phyloP scores from a whole-genome alignment of 2,797 vertebrate species.

The Pipistrellus pygmaeus region DNA sequence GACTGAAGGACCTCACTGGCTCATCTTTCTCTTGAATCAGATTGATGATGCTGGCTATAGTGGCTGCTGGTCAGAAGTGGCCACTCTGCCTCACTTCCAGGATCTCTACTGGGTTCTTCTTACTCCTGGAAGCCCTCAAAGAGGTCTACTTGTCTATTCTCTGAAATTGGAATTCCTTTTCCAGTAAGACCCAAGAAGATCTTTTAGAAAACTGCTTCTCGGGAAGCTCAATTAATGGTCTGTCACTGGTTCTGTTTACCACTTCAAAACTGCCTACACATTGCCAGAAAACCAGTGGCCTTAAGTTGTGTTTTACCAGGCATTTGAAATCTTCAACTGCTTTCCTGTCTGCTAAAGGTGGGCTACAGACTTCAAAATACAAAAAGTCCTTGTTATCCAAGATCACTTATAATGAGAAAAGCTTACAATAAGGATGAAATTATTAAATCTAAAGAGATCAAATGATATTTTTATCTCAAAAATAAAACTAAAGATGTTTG shows the following conservation, averaged over 20 bases:
- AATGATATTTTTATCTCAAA: neutral
- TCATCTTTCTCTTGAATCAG: neutral
- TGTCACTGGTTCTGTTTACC: neutral
- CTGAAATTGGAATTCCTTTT: neutral
- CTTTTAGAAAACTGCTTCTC: slow-evolving; percentile 20
- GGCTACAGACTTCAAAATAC: neutral
- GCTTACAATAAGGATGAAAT: neutral
- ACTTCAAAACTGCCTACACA: neutral
- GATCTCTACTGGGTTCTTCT: neutral
- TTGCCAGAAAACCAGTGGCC: neutral
- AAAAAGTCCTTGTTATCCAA: neutral
- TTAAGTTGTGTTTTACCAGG: neutral
- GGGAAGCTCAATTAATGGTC: neutral
- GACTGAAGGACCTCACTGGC: neutral
- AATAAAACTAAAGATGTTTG: slow-evolving; percentile 3
- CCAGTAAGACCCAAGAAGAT: neutral
- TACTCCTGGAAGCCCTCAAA: neutral
- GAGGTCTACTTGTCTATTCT: neutral
- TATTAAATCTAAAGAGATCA: neutral
- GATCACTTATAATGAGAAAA: neutral
- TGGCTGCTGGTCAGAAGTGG: neutral
- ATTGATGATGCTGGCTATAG: no score
- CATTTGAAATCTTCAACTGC: neutral
- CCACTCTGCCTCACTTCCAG: neutral
- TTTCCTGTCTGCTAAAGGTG: neutral